A percentile compares a stretch with the other conserved stretches of the same genome.
Conservation (phyloP, 2,113 vertebrate genomes). For the Gobius niger region DNA sequence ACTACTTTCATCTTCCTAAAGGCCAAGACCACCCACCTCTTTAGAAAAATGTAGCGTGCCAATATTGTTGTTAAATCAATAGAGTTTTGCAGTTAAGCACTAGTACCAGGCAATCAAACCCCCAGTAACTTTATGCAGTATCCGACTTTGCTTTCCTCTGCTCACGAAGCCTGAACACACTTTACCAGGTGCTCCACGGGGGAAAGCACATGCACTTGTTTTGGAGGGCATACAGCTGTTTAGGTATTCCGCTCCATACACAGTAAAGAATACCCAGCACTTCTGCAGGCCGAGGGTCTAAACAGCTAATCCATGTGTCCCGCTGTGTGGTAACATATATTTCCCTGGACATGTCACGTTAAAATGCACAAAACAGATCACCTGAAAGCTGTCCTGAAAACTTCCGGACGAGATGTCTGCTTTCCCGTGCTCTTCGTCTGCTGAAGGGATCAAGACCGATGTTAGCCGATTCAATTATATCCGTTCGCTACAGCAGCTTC, state of each 20-base stretch:
- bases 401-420: constrained; percentile 83
- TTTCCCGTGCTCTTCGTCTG: constrained; percentile 92
- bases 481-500: background rate
- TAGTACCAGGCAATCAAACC: no score
- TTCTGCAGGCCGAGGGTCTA: background rate
- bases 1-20: no score
- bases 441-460: constrained; percentile 41
- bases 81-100: no score
- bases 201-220: constrained; percentile 19
- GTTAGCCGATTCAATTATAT: constrained; percentile 26
- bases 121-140: no score
- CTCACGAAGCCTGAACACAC: constrained; percentile 39
- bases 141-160: background rate
- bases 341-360: constrained; percentile 1
- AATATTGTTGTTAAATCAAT: no score
- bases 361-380: constrained; percentile 59
- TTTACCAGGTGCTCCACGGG: constrained; percentile 42
- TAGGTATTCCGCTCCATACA: background rate
- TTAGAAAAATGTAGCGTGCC: no score
- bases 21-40: no score
- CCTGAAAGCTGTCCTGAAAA: constrained; percentile 88
- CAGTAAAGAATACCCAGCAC: background rate
- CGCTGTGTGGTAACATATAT: constrained; percentile 2
- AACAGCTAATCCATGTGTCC: constrained; percentile 5
- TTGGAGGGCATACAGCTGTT: constrained; percentile 30